Conservation (phyloP, 2,797 vertebrate genomes). For the Botia almorhae region DNA sequence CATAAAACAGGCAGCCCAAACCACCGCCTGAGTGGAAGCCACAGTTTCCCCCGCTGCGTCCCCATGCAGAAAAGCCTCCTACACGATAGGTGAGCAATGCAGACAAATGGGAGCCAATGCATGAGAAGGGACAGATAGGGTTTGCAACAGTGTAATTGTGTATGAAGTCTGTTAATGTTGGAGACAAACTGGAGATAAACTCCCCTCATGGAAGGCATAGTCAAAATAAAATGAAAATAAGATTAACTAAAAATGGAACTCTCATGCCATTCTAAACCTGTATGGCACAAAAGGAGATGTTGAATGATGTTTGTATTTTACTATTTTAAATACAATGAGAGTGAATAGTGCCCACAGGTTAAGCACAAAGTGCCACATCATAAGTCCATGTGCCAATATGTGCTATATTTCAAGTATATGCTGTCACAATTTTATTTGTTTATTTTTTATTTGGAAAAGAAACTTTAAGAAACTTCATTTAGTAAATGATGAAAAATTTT, state of each 20-base stretch:
- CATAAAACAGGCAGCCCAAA: conserved; percentile 55
- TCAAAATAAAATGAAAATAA: no score
- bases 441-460: no score
- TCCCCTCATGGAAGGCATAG: no score
- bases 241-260: neutral
- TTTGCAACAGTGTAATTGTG: neutral
- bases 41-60: conserved; percentile 47
- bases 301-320: neutral
- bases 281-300: neutral
- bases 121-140: neutral
- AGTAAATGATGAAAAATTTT: neutral
- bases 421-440: no score
- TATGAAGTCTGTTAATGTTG: neutral
- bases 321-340: neutral
- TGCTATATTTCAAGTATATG: neutral
- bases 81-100: conserved; percentile 31
- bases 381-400: neutral
- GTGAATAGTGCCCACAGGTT: neutral
- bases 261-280: neutral
- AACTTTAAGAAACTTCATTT: neutral
- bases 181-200: neutral
- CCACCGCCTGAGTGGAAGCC: conserved; percentile 55
- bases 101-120: conserved; percentile 17
- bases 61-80: conserved; percentile 11
- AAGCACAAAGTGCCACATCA: neutral